Conservation (phyloP, 2,888 invertebrate species). For the Torymus auratus region DNA sequence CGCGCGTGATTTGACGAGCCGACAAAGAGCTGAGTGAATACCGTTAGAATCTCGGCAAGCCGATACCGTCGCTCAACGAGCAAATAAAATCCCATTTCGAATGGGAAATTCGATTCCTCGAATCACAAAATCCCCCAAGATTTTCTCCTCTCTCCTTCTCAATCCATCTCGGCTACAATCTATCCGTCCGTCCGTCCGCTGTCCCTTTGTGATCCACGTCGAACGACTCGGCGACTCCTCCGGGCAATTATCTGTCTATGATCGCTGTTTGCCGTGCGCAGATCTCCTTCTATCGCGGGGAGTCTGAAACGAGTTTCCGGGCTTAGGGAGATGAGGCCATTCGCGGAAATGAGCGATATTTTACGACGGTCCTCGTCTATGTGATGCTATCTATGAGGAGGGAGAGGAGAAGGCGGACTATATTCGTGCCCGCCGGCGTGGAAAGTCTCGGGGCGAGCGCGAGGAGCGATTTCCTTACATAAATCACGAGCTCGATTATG, state of each 20-base stretch:
- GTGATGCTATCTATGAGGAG: constrained; percentile 1
- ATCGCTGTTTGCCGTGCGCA: constrained; percentile 30
- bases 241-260: constrained; percentile 38
- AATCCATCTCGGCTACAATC: constrained; percentile 18
- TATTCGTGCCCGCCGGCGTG: no score
- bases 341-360: constrained; percentile 46
- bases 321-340: not conserved
- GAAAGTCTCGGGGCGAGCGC: no score
- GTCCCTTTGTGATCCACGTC: not conserved
- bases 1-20: not conserved
- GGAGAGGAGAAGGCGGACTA: no score
- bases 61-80: no score
- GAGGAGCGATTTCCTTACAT: no score
- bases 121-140: constrained; percentile 11
- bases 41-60: no score
- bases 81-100: constrained; percentile 9
- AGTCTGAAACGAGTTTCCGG: constrained; percentile 47
- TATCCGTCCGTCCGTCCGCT: not conserved
- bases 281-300: not conserved
- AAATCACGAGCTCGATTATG: no score
- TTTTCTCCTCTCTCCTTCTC: not conserved
- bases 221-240: no score
- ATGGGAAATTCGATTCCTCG: constrained; percentile 11
- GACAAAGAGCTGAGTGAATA: no score
- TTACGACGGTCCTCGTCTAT: constrained; percentile 21